Conservation (phyloP, 2,113 vertebrate species). For the Alces alces region DNA sequence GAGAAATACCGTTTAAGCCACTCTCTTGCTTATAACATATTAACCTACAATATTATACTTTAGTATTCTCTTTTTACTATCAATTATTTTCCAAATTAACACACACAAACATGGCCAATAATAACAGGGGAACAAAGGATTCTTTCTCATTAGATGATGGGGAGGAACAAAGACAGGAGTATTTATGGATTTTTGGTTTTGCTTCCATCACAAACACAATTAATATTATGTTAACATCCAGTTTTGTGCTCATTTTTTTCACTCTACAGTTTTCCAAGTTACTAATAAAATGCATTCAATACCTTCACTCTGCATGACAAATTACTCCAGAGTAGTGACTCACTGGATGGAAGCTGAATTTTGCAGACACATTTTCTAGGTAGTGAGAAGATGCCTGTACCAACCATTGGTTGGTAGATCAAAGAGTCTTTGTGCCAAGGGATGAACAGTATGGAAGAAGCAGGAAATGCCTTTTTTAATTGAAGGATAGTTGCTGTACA, state of each 20-base stretch:
- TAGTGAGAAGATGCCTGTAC: neutral
- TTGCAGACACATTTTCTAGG: neutral
- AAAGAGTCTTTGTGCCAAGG: neutral
- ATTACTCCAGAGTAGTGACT: neutral
- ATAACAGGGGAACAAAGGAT: neutral
- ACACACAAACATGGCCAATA: neutral
- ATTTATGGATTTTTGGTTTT: neutral
- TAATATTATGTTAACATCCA: neutral
- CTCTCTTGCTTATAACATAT: neutral
- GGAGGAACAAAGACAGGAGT: neutral
- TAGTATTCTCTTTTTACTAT: neutral
- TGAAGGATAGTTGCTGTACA: neutral
- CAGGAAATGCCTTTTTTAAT: neutral
- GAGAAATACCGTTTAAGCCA: neutral
- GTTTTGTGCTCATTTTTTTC: neutral
- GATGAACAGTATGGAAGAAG: rapidly evolving
- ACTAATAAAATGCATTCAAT: neutral
- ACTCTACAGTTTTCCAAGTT: neutral
- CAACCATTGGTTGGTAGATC: too few relatives aligned
- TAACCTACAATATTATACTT: neutral
- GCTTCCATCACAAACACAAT: neutral
- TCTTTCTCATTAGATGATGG: neutral
- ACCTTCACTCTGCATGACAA: neutral
- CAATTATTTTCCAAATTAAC: neutral
- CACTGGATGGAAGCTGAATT: neutral